phyloP scores from a whole-genome alignment of 1,140 invertebrate species.

The Melanaphis sacchari region DNA sequence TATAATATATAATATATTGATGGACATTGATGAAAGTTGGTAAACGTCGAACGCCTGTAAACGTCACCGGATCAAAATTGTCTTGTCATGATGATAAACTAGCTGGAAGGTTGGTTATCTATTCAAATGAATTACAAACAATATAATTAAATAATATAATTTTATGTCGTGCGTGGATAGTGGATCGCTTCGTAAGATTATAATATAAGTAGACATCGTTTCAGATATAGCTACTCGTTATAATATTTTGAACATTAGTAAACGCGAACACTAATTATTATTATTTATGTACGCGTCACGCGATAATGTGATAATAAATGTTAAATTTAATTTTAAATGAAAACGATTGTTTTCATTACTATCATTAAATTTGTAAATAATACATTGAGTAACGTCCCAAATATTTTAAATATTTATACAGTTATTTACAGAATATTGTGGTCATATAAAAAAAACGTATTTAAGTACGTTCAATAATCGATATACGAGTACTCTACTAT shows the following conservation, averaged over 20 bases:
- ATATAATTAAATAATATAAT: constrained; percentile 1
- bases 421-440: not conserved
- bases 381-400: no score
- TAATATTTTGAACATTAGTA: not conserved
- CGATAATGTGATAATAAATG: not conserved
- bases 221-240: not conserved
- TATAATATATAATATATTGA: not conserved
- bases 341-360: not conserved
- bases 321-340: not conserved
- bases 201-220: not conserved
- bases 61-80: not conserved
- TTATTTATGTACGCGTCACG: not conserved
- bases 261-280: not conserved
- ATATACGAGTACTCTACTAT: no score
- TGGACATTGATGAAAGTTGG: not conserved
- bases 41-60: not conserved
- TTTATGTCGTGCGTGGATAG: not conserved
- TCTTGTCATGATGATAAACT: not conserved
- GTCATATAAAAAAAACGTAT: not conserved
- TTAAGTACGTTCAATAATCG: not conserved
- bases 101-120: not conserved
- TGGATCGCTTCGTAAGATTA: not conserved
- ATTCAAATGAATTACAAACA: not conserved
- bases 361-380: not conserved
- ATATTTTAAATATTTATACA: no score